Conservation (phyloP, 2,888 invertebrate genomes). For the Chrysolina americana region DNA sequence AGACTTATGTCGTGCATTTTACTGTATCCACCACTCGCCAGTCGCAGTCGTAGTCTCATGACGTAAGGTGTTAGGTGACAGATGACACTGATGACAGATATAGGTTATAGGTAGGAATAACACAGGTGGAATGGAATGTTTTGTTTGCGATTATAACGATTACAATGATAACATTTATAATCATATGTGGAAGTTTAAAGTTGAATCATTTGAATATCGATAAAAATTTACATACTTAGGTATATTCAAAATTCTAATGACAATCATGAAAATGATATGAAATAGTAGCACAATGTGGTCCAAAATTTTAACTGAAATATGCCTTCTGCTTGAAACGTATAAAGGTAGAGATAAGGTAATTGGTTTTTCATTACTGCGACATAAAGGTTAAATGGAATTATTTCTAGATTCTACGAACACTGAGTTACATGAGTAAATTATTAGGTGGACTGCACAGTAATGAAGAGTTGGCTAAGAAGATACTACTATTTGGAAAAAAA, state of each 20-base stretch:
- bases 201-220: not conserved
- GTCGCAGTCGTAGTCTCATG: too few relatives aligned
- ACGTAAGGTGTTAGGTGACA: too few relatives aligned
- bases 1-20: too few relatives aligned
- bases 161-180: not conserved
- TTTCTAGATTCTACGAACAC: slow-evolving; percentile 79
- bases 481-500: slow-evolving; percentile 76
- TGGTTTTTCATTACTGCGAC: not conserved
- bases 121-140: not conserved
- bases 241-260: too few relatives aligned
- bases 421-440: slow-evolving; percentile 84
- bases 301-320: slow-evolving; percentile 70
- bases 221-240: not conserved
- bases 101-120: too few relatives aligned
- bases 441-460: slow-evolving; percentile 77
- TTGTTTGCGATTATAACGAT: not conserved
- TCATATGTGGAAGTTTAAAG: not conserved
- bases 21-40: too few relatives aligned
- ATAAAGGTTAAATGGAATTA: not conserved
- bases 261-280: not conserved
- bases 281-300: slow-evolving; percentile 30
- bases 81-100: too few relatives aligned
- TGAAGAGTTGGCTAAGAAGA: slow-evolving; percentile 74
- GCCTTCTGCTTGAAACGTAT: slow-evolving; percentile 83
- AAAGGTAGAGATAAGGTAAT: slow-evolving; percentile 88